Evolutionary conservation across 1,140 invertebrate species (phyloP), one percentile per base, ranked within the genome.

Genomic region (Callitettix versicolor): DNA sequence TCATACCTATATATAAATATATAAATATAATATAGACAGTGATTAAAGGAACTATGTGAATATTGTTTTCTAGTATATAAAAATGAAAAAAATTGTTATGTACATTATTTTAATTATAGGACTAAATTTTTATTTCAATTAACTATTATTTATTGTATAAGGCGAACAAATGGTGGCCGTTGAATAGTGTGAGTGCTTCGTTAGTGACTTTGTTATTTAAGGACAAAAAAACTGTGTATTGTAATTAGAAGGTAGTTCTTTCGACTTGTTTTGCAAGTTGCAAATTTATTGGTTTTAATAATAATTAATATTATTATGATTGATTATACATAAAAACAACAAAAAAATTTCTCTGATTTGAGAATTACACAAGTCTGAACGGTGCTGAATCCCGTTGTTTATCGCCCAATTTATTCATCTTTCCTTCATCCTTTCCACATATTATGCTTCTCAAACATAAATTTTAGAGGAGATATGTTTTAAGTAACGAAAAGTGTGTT

Each of bases 311-410:
- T 51, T 51, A 51, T 48, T 48, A 48, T 51, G 34, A 51, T 51
- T 51, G 48, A 51, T 51, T 51, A 51, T 51, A 51, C 48, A 51
- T 51, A 51, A 51, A 51, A 51, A 36, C 30, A 51, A 51, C 21
- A 51, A 51, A 51, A 51, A 36, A n/a, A 34, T 51, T 51, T 51
- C 48, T 51, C 48, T 38, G 33, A 14, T 33, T 22, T 15, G 48
- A 51, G 48, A 51, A 51, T 36, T 51, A 51, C 33, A 51, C 21
- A 38, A 30, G 26, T 30, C 46, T 34, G 48, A 51, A 51, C 34
- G 48, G 48, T 36, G 34, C 18, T 51, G 48, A 30, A 3, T 30
- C 26, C 26, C 9, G n/a, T 30, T 30, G 3, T 30, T 30, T 30
- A 30, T 30, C 26, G 26, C 26, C 26, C 26, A 30, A 30, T 30